Base-by-base conservation (phyloP, 2,888 invertebrate species). In the Amphipoea lucens region DNA sequence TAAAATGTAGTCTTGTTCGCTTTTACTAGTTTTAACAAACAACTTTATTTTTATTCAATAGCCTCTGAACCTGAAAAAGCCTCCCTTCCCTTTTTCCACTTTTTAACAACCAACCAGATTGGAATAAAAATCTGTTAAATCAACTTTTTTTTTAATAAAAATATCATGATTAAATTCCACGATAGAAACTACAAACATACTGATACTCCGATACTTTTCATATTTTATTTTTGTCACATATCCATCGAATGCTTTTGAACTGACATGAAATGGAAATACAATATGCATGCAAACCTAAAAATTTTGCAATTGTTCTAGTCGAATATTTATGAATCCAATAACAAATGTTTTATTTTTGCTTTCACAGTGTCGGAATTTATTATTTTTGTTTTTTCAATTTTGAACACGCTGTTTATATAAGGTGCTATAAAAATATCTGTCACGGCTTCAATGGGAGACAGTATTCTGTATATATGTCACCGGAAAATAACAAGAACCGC, bases 281-380 rank as follows among this genome's bases (percentile, higher is more conserved):
- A 68, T 68, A 70, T 82, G 73, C 86, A 83, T 76, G 36, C 42
- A 23, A 57, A 36, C 4, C 74, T 42, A 62, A 80, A 85, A 63
- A 65, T 0, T 6, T 36, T 11, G 6, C 29, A 6, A 4, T 20
- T 2, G 14, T 40, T 45, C 40, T 63, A 81, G 12, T 40, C 63
- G n/a, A 65, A 79, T 79, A 71, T 36, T 36, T n/a, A 62, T 48
- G 5, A 40, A 73, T 23, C 1, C 65, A 57, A 48, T 71, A 17
- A 12, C 12, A 60, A 48, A 65, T 20, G 40, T 57, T 57, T 79
- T 42, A 2, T 7, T 67, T 76, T 60, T 45, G 51, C 5, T 51
- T 11, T n/a, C n/a, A 3, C 2, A 36, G 6, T 20, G 20, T 17
- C 0, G 48, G 29, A 48, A 29, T 74, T 51, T 82, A 36, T 48